These are phyloP conservation scores for Ceratothoa steindachneri DNA, from an alignment of 2,888 invertebrate genomes.

Conservation along the genomic window DNA sequence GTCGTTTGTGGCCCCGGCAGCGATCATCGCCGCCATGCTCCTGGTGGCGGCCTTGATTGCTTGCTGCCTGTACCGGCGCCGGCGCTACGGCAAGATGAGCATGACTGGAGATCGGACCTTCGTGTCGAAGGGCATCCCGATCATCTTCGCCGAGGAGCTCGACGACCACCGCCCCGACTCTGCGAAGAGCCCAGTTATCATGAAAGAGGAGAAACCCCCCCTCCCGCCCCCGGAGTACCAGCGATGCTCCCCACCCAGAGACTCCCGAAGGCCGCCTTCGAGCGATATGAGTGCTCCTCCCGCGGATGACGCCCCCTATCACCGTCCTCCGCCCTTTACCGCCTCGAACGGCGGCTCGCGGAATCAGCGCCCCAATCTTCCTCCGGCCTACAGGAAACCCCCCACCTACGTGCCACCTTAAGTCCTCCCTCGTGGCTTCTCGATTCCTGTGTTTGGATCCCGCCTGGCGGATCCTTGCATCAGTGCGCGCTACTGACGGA, in stretches of 20 bases:
- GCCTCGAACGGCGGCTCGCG: slow-evolving; percentile 64
- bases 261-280: slow-evolving; percentile 48
- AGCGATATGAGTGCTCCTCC: slow-evolving; percentile 27
- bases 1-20: slow-evolving; percentile 82
- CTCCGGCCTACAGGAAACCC: slow-evolving; percentile 88
- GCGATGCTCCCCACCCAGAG: slow-evolving; percentile 56
- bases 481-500: too few species aligned
- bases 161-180: slow-evolving; percentile 74
- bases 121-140: slow-evolving; percentile 69
- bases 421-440: slow-evolving; percentile 51
- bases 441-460: not conserved
- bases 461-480: too few species aligned
- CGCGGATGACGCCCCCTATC: slow-evolving; percentile 63
- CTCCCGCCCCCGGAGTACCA: slow-evolving; percentile 76
- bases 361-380: slow-evolving; percentile 70
- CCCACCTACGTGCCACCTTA: slow-evolving; percentile 97
- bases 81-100: slow-evolving; percentile 79
- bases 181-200: slow-evolving; percentile 82
- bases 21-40: slow-evolving; percentile 77
- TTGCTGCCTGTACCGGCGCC: slow-evolving; percentile 76
- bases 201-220: slow-evolving; percentile 92
- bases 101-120: slow-evolving; percentile 66
- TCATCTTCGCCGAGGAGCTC: slow-evolving; percentile 89
- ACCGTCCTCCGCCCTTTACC: slow-evolving; percentile 82
- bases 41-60: slow-evolving; percentile 81